Base-by-base conservation (phyloP, 2,797 vertebrate species). In the Bradypodion ventrale region DNA sequence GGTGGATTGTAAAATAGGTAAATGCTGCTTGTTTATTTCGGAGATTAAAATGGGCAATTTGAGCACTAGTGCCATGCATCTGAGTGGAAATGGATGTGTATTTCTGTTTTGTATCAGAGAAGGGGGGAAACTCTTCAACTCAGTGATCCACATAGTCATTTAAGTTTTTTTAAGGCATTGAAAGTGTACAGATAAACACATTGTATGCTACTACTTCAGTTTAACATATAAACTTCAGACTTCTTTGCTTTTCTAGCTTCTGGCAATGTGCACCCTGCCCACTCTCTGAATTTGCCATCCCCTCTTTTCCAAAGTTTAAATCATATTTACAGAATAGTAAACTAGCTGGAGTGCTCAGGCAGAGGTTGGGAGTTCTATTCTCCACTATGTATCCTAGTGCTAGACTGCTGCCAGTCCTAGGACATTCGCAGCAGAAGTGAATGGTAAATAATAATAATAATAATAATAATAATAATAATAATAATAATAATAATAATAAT, bases 1-100 rank as follows among this genome's bases (percentile, higher is more conserved):
- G 66, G 44, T 79, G 60, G 66, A 23, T 80, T 74, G 56, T 59
- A 78, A 83, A 78, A 44, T 37, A 46, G 42, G 76, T 84, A 78
- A 78, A 42, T 78, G 74, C 15, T 68, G 10, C 49, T 46, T 75
- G 23, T 85, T 75, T 85, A 81, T 68, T 56, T 44, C 37, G 19
- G 32, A 46, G 56, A 77, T 49, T 82, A 63, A 84, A 70, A 19
- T 32, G 63, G 59, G 66, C 49, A 76, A 37, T 66, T 75, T 68
- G 35, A 69, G 32, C 59, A 70, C 52, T 76, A 35, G 66, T 84
- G 40, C 72, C 66, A 72, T 72, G 52, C 49, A 70, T 12, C 27
- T 69, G 40, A 72, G 32, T 68, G 29, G 5, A 63, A 66, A 29
- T 77, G 40, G 32, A 77, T 82, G 32, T 60, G 5, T 52, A 23